These are phyloP conservation scores for Noctua fimbriata DNA, from an alignment of 2,888 invertebrate genomes.

Conservation along the genomic window DNA sequence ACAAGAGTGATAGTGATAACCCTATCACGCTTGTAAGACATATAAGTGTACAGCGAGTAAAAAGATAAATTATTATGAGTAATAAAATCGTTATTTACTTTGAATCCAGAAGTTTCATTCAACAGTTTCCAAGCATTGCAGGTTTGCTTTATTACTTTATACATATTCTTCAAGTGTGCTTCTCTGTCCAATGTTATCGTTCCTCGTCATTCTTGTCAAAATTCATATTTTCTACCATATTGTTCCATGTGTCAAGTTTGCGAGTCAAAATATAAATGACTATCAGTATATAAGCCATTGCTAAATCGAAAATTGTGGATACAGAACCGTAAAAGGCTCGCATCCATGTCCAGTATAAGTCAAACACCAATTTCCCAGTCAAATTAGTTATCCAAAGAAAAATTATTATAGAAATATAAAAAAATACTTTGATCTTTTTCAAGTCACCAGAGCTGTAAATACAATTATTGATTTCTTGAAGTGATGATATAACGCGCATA, in stretches of 20 bases:
- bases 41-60: neutral
- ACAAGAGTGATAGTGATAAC: too few species aligned
- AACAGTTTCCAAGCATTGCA: constrained; percentile 19
- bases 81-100: constrained; percentile 20
- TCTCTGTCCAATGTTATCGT: neutral
- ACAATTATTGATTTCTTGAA: constrained; percentile 18
- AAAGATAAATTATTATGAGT: neutral
- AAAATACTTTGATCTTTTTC: constrained; percentile 1
- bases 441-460: constrained; percentile 17
- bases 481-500: neutral
- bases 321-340: neutral
- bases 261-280: constrained; percentile 31
- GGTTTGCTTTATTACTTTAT: constrained; percentile 21
- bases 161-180: neutral
- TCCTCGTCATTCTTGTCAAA: neutral
- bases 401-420: neutral
- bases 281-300: constrained; percentile 15
- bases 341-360: constrained; percentile 19
- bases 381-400: constrained; percentile 6
- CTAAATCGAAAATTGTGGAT: constrained; percentile 27
- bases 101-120: constrained; percentile 31
- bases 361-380: constrained; percentile 29
- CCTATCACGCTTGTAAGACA: neutral
- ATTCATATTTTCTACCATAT: constrained; percentile 3
- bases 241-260: constrained; percentile 41